Evolutionary conservation across 2,113 vertebrate genomes (phyloP).

Genomic region (mouse (Mus musculus)): GRCm39 chr1:189972501-189973000

Average conservation of each 20-base stretch:
- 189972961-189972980: background rate
- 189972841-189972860: background rate
- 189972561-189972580: slow-evolving; percentile 75
- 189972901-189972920: no score
- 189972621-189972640: slow-evolving; percentile 32
- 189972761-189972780: background rate
- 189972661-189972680: background rate
- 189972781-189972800: background rate
- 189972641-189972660: background rate
- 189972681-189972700: background rate
- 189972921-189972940: background rate
- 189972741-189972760: background rate
- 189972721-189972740: background rate
- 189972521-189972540: slow-evolving; percentile 74
- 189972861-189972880: background rate
- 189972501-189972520: slow-evolving; percentile 67
- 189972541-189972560: slow-evolving; percentile 82
- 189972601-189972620: slow-evolving; percentile 58
- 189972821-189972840: background rate
- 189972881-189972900: background rate
- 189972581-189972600: slow-evolving; percentile 81
- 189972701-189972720: background rate
- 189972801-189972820: background rate
- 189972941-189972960: background rate
- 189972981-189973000: background rate